Conservation (phyloP, 1,140 invertebrate species). For the Lordiphosa collinella region DNA sequence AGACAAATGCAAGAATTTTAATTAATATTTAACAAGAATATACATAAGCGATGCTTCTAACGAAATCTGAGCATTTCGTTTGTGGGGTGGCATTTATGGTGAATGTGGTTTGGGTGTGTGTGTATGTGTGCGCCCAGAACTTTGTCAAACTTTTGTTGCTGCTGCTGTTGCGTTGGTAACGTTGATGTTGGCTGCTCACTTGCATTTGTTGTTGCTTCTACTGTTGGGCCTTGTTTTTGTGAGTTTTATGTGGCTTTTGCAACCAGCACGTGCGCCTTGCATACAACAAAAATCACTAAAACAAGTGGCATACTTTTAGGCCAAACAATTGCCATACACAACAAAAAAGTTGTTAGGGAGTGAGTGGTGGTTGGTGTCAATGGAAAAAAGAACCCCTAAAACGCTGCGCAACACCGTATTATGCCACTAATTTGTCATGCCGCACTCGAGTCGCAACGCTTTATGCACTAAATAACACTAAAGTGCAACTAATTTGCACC, state of each 20-base stretch:
- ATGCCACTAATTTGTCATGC: conserved; percentile 62
- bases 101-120: conserved; percentile 1
- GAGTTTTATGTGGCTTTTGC: conserved; percentile 53
- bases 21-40: conserved; percentile 69
- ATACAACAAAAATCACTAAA: conserved; percentile 47
- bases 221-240: conserved; percentile 25
- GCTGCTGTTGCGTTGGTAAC: conserved; percentile 33
- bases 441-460: conserved; percentile 33
- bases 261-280: conserved; percentile 29
- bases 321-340: conserved; percentile 66
- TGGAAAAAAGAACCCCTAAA: conserved; percentile 28
- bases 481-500: conserved; percentile 67
- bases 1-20: conserved; percentile 29
- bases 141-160: conserved; percentile 57
- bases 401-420: no score
- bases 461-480: conserved; percentile 61
- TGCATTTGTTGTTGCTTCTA: conserved; percentile 32
- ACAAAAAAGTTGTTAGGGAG: no score
- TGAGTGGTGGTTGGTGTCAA: conserved; percentile 28
- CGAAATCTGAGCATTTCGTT: conserved; percentile 44
- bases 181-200: conserved; percentile 42
- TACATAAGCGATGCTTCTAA: conserved; percentile 55
- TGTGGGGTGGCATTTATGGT: conserved; percentile 5
- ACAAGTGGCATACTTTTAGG: conserved; percentile 66
- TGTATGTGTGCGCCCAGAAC: conserved; percentile 22